These are phyloP conservation scores for Trissoscelio sp. DNA, from an alignment of 2,888 invertebrate genomes.

Conservation along the genomic window DNA sequence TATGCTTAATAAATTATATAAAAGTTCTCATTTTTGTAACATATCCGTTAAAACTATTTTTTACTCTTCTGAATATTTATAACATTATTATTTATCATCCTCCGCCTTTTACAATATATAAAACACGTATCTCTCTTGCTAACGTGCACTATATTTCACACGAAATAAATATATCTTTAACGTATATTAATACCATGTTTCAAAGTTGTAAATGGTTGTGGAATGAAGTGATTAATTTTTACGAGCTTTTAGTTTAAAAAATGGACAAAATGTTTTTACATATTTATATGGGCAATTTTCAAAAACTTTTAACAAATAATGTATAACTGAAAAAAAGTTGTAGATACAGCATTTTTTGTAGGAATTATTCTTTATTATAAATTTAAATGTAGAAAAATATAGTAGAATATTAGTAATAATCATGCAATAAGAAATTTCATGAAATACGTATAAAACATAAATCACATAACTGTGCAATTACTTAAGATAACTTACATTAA, in stretches of 20 bases:
- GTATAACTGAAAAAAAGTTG: too few relatives aligned
- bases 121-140: constrained; percentile 10
- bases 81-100: constrained; percentile 4
- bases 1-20: constrained; percentile 27
- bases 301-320: too few relatives aligned
- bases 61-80: background rate
- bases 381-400: too few relatives aligned
- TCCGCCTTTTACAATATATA: background rate
- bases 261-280: constrained; percentile 7
- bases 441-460: too few relatives aligned
- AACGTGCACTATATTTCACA: constrained; percentile 22
- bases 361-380: too few relatives aligned
- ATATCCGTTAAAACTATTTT: constrained; percentile 8
- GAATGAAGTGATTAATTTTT: constrained; percentile 48
- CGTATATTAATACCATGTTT: constrained; percentile 37
- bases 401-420: too few relatives aligned
- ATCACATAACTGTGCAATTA: too few relatives aligned
- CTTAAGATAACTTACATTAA: too few relatives aligned
- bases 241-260: constrained; percentile 31
- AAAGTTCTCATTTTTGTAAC: constrained; percentile 6
- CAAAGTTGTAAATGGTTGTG: constrained; percentile 26
- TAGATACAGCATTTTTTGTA: too few relatives aligned
- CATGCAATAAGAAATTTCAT: too few relatives aligned
- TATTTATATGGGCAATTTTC: too few relatives aligned
- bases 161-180: constrained; percentile 44